phyloP scores from a whole-genome alignment of 2,113 vertebrate genomes.

The Rhodinocichla rosea region DNA sequence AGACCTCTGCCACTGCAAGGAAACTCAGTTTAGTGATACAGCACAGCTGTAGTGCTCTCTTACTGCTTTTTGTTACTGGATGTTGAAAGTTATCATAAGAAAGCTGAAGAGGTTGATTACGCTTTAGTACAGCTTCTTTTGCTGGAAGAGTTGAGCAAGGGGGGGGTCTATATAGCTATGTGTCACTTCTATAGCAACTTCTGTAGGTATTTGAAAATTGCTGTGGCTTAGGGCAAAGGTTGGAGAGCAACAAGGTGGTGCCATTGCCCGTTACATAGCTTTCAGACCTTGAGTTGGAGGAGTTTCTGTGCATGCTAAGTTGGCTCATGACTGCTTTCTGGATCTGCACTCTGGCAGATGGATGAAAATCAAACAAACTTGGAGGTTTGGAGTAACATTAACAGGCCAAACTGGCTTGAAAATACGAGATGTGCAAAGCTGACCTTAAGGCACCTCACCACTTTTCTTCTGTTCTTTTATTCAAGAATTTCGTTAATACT shows the following conservation, averaged over 20 bases:
- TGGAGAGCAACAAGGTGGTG: background rate
- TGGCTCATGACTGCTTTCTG: background rate
- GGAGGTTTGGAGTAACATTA: background rate
- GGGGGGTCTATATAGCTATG: accelerated
- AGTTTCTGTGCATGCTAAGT: background rate
- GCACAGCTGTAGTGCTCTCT: background rate
- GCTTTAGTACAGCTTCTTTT: background rate
- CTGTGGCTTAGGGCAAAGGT: background rate
- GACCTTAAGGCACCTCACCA: background rate
- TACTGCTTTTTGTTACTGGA: background rate
- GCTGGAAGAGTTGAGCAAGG: background rate
- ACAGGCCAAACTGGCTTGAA: background rate
- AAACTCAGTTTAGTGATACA: background rate
- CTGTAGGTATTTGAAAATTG: background rate
- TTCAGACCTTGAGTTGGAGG: background rate
- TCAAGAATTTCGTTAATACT: slow-evolving; percentile 5
- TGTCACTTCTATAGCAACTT: background rate
- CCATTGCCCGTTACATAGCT: background rate
- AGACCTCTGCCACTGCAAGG: background rate
- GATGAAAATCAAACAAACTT: background rate
- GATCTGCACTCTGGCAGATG: background rate
- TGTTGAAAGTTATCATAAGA: background rate
- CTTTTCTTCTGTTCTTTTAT: background rate
- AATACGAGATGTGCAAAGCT: background rate
- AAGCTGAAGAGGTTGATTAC: background rate